These are phyloP conservation scores for Caenorhabditis angaria DNA, from an alignment of 2,888 invertebrate species.

Conservation along the genomic window DNA sequence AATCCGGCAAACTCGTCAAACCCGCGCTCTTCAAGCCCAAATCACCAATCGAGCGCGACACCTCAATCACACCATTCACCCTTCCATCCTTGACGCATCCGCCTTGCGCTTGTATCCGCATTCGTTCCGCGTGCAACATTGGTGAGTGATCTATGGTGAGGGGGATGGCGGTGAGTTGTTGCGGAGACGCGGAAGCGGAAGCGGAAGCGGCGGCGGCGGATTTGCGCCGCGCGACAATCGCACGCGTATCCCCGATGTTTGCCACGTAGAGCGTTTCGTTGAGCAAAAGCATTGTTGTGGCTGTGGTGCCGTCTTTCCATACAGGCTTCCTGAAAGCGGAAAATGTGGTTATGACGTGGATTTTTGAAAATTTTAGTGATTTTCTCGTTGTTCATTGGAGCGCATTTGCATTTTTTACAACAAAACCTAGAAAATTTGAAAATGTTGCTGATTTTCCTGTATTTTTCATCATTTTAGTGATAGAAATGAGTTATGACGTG, in stretches of 20 bases:
- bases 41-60: slow-evolving; percentile 76
- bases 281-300: slow-evolving; percentile 74
- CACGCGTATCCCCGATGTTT: slow-evolving; percentile 75
- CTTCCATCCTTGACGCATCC: slow-evolving; percentile 75
- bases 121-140: slow-evolving; percentile 75
- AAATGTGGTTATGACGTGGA: not conserved
- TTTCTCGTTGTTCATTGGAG: too few species aligned
- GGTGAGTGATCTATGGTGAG: slow-evolving; percentile 75
- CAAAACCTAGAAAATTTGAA: too few species aligned
- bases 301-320: slow-evolving; percentile 76
- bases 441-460: too few species aligned
- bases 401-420: too few species aligned
- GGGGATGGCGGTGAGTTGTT: slow-evolving; percentile 51
- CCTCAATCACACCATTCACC: slow-evolving; percentile 74
- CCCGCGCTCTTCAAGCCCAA: slow-evolving; percentile 76
- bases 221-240: slow-evolving; percentile 4
- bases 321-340: slow-evolving; percentile 74
- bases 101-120: slow-evolving; percentile 76
- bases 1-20: slow-evolving; percentile 75
- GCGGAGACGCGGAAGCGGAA: too few species aligned
- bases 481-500: too few species aligned
- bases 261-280: slow-evolving; percentile 75
- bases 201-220: not conserved
- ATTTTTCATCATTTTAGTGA: too few species aligned
- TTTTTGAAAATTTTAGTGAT: too few species aligned